These are phyloP conservation scores for Sphecodes monilicornis DNA, from an alignment of 2,888 invertebrate species.

Conservation along the genomic window DNA sequence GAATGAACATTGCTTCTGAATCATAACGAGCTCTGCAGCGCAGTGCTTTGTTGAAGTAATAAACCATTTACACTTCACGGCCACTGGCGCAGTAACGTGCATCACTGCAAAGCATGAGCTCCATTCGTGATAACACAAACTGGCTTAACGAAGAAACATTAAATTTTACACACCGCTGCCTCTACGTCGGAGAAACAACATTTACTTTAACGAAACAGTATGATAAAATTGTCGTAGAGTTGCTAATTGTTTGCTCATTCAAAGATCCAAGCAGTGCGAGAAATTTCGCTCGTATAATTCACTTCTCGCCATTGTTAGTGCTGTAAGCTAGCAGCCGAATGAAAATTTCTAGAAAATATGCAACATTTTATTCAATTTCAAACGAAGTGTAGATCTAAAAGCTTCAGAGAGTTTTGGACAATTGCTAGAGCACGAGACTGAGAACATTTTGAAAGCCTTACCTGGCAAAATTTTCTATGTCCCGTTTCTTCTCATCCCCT, in stretches of 20 bases:
- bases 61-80: slow-evolving; percentile 11
- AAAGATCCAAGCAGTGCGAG: neutral
- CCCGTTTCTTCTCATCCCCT: neutral
- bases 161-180: neutral
- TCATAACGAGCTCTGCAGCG: slow-evolving; percentile 16
- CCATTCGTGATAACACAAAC: neutral
- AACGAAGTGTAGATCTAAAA: neutral
- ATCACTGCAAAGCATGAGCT: neutral
- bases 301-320: neutral
- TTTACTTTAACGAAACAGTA: neutral
- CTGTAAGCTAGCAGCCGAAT: neutral
- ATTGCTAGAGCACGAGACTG: neutral
- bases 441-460: neutral
- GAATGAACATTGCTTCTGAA: neutral
- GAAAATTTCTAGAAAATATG: neutral
- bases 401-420: neutral
- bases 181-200: neutral
- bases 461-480: neutral
- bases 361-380: neutral
- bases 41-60: slow-evolving; percentile 9
- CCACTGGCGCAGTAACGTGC: neutral
- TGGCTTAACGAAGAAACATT: neutral
- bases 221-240: neutral
- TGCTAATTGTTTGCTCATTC: neutral
- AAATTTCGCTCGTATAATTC: neutral